Evolutionary conservation across 2,888 invertebrate genomes (phyloP), one percentile per base, ranked within the genome.

Genomic region (Aspidapion aeneum): DNA sequence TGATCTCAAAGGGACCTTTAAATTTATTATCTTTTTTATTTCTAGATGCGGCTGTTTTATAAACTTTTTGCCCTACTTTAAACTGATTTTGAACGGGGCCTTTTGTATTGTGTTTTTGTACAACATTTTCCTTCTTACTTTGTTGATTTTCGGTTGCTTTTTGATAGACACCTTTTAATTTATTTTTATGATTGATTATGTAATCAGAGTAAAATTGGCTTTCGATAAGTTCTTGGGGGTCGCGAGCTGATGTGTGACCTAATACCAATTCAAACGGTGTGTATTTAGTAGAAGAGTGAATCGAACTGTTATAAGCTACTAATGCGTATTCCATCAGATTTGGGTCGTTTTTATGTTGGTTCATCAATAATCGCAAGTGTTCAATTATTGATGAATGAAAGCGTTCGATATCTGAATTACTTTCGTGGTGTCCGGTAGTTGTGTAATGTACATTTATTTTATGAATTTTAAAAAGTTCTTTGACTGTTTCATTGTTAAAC

Each of bases 401-500:
- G 3, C 61, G 18, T 61, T 61, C 57, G 3, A 61, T 57, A 12
- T 58, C 22, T 2, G 57, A 58, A 57, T 60, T 60, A 12, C 55
- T 54, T 58, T 60, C 60, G 17, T 59, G 60, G 60, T 58, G 58
- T 16, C 16, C 16, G 21, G 58, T 18, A 7, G 58, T 51, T 48
- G 58, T 58, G 18, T 51, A 58, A 49, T 58, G 60, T 7, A 55
- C 17, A 21, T 51, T 59, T 9, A 59, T 48, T 22, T 59, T 59
- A 54, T 59, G 59, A 17, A 35, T n/a, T 59, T 59, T 18, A 18
- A 59, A 49, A 16, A 59, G 54, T 51, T 56, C 21, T 61, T 57
- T 61, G 19, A 61, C 17, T 1, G 21, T 21, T 57, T 59, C 50
- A 57, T 61, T 61, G 1, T 57, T 57, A 57, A n/a, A 61, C 57